A percentile compares a stretch with the other conserved stretches of the same genome.
These are phyloP conservation scores for Trachelus stipa DNA, from an alignment of 2,888 invertebrate genomes.

Conservation along the genomic window DNA sequence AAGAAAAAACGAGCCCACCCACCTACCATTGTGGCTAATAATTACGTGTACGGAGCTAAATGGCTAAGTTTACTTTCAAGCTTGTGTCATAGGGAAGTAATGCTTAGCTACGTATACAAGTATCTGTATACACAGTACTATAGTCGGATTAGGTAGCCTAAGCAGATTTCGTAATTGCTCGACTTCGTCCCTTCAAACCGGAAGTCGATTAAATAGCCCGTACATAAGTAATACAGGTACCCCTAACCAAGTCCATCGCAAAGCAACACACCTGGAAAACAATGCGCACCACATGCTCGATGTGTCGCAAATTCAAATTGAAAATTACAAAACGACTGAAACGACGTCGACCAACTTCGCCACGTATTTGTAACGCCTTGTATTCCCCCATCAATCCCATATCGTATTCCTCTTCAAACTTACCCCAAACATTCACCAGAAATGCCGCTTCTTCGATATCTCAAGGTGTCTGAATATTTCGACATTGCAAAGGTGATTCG, in stretches of 20 bases:
- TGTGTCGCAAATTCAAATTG: slow-evolving; percentile 38
- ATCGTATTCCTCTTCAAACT: background rate
- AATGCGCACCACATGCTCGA: too few relatives aligned
- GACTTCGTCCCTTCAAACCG: background rate
- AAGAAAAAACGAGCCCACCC: background rate
- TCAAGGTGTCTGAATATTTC: slow-evolving; percentile 36
- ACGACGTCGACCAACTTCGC: background rate
- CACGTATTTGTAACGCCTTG: background rate
- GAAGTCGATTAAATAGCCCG: too few relatives aligned
- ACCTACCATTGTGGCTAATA: background rate
- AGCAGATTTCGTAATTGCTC: background rate
- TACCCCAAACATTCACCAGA: background rate
- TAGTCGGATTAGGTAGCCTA: background rate
- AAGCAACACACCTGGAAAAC: background rate
- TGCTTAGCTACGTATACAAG: background rate
- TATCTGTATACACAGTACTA: background rate
- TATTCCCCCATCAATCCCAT: slow-evolving; percentile 2
- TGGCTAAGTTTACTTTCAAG: background rate
- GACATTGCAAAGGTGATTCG: background rate
- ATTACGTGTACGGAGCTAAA: background rate
- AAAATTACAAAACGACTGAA: slow-evolving; percentile 40
- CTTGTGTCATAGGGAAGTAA: background rate
- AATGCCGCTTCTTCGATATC: slow-evolving; percentile 29
- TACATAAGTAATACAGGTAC: background rate
- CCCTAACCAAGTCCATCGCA: background rate